These are phyloP conservation scores for Aptenodytes patagonicus DNA, from an alignment of 2,113 vertebrate genomes.

Conservation along the genomic window DNA sequence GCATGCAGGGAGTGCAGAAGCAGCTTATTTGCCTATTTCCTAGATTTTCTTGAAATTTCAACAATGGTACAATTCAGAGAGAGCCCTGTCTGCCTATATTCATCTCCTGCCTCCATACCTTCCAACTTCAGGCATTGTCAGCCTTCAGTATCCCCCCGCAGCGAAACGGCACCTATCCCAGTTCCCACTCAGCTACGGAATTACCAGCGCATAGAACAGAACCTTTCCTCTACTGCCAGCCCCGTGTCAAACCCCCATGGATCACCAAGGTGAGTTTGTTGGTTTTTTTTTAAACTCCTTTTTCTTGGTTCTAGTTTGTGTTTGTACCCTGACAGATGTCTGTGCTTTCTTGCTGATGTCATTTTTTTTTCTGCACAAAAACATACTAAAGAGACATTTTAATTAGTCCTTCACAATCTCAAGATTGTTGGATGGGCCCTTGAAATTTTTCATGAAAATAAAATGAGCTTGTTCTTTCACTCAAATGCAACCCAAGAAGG, in stretches of 20 bases:
- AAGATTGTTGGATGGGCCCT: neutral
- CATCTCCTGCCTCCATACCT: slow-evolving; percentile 24
- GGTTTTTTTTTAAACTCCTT: neutral
- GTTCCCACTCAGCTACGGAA: slow-evolving; percentile 95
- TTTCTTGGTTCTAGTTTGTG: neutral
- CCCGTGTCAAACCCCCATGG: slow-evolving; percentile 80
- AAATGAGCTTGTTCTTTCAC: neutral
- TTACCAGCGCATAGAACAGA: slow-evolving; percentile 97
- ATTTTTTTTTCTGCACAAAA: neutral
- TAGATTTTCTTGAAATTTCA: neutral
- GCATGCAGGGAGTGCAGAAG: neutral
- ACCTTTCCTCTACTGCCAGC: slow-evolving; percentile 86
- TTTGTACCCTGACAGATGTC: neutral
- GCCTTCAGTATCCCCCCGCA: slow-evolving; percentile 84
- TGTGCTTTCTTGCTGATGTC: neutral
- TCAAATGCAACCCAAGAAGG: neutral
- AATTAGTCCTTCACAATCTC: neutral
- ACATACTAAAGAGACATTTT: neutral
- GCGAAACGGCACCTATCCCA: slow-evolving; percentile 89
- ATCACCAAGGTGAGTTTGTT: slow-evolving; percentile 85
- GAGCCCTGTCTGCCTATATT: neutral
- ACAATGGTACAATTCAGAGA: neutral
- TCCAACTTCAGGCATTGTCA: slow-evolving; percentile 79
- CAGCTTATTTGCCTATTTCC: neutral
- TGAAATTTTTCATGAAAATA: neutral